These are phyloP conservation scores for Panagrolaimus sp. DNA, from an alignment of 1,140 invertebrate species.

Conservation along the genomic window DNA sequence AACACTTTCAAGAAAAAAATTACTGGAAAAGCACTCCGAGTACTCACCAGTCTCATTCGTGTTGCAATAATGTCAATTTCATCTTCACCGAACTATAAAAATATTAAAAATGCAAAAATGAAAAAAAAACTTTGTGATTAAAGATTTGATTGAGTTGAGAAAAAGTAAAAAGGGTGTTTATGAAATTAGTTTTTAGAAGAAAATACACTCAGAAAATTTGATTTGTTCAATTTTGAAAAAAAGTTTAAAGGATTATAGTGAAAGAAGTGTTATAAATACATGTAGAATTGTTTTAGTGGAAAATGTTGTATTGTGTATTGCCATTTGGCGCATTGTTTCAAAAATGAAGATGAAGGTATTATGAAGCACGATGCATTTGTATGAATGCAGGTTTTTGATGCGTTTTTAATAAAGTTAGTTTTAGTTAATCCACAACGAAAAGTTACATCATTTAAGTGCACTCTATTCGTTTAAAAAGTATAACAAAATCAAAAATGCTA, in stretches of 20 bases:
- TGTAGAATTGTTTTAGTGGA: too few species aligned
- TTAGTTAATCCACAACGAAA: not conserved
- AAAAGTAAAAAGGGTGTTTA: not conserved
- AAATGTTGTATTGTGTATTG: too few species aligned
- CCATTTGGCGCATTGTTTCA: too few species aligned
- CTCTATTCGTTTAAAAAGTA: too few species aligned
- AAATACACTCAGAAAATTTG: not conserved
- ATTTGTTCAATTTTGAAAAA: conserved; percentile 10
- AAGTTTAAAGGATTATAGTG: conserved; percentile 15
- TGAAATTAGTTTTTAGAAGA: not conserved
- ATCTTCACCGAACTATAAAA: conserved; percentile 48
- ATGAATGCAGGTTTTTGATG: too few species aligned
- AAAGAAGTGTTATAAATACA: too few species aligned
- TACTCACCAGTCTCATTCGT: conserved; percentile 47
- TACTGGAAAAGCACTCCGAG: not conserved
- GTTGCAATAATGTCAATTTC: conserved; percentile 36
- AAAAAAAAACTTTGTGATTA: conserved; percentile 23
- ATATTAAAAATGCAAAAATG: not conserved
- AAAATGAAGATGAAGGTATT: too few species aligned
- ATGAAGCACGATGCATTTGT: too few species aligned
- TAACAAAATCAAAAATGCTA: conserved; percentile 4
- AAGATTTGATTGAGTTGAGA: not conserved
- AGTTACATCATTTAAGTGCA: not conserved
- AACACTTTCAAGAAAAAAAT: not conserved
- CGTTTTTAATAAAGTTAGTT: too few species aligned